Conservation (phyloP, 1,140 invertebrate species). For the Acromyrmex heyeri region DNA sequence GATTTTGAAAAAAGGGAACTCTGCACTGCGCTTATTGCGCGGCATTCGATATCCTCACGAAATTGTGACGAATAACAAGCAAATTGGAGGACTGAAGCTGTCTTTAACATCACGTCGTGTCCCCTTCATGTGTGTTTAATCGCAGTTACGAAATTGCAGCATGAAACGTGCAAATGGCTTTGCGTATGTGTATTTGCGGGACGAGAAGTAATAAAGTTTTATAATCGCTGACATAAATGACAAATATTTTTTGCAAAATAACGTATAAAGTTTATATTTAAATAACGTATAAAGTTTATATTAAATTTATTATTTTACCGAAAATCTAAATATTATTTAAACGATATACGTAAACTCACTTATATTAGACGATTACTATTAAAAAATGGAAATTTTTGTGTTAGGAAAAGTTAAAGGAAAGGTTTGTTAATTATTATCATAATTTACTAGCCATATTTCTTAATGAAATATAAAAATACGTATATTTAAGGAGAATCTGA, state of each 20-base stretch:
- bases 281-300: background rate
- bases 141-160: slow-evolving; percentile 48
- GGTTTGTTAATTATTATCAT: background rate
- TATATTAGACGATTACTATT: background rate
- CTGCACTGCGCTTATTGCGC: slow-evolving; percentile 23
- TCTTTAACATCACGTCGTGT: slow-evolving; percentile 57
- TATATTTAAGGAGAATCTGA: background rate
- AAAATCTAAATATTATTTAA: background rate
- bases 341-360: background rate
- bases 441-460: background rate
- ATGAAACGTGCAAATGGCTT: slow-evolving; percentile 44
- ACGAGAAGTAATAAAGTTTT: slow-evolving; percentile 35
- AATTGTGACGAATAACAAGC: slow-evolving; percentile 58
- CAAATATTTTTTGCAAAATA: background rate
- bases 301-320: background rate
- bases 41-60: slow-evolving; percentile 21
- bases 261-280: background rate
- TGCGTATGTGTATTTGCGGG: background rate
- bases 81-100: slow-evolving; percentile 45
- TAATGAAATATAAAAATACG: slow-evolving; percentile 1
- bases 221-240: slow-evolving; percentile 25
- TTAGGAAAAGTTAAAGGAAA: background rate
- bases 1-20: slow-evolving; percentile 47
- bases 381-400: background rate
- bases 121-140: slow-evolving; percentile 57